A percentile compares a stretch with the other conserved stretches of the same genome.
Conservation (phyloP, 2,113 vertebrate genomes). For the Calidris pugnax region DNA sequence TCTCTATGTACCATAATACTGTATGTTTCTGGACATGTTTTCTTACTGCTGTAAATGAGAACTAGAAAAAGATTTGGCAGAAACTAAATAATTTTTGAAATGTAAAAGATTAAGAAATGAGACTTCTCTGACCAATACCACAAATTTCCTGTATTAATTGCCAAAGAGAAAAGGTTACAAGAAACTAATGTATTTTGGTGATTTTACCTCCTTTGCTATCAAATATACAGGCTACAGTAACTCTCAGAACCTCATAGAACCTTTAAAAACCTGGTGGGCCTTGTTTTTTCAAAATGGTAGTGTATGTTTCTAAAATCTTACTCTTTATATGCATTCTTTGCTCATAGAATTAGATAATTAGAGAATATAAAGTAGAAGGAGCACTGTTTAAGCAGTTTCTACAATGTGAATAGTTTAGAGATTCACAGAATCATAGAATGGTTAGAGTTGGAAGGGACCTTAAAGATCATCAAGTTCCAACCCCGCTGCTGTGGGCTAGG, state of each 20-base stretch:
- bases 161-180: not conserved
- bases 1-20: not conserved
- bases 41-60: not conserved
- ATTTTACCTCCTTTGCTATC: not conserved
- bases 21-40: not conserved
- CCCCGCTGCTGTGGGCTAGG: no score
- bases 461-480: no score
- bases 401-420: not conserved
- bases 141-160: not conserved
- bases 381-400: not conserved
- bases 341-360: not conserved
- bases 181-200: not conserved
- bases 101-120: not conserved
- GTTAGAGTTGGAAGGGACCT: no score
- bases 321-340: not conserved
- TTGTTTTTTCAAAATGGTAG: not conserved
- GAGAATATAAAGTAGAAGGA: not conserved
- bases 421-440: not conserved
- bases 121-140: rapidly evolving
- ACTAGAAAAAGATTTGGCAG: not conserved
- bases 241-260: rapidly evolving
- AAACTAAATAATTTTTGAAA: not conserved
- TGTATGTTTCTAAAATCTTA: not conserved
- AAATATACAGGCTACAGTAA: not conserved
- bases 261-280: not conserved